Base-by-base conservation (phyloP, 2,113 vertebrate genomes). In the Brachypodius melanocephalos region DNA sequence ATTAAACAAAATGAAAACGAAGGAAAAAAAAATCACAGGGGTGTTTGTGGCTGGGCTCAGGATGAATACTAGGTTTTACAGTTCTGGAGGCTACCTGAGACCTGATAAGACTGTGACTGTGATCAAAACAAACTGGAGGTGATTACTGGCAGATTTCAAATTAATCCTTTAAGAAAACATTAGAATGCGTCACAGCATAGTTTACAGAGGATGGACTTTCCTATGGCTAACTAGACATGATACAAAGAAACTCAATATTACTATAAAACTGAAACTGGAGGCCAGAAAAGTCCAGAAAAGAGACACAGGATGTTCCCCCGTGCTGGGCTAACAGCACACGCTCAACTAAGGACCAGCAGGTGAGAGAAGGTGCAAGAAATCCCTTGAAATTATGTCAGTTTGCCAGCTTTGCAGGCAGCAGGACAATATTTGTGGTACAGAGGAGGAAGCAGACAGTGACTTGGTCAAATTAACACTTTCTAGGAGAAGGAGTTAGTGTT, bases 101-200 rank as follows among this genome's bases (percentile, higher is more conserved):
- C 63, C 71, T 75, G 67, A 43, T 95, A 91, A 94, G 85, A 54
- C 85, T 80, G 57, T 91, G 81, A 68, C 54, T 91, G 78, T 88
- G 95, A 89, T 94, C 88, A 94, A 95, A 95, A 94, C 66, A 93
- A 82, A 71, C 78, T 77, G 71, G 46, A 88, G 63, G 88, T 95
- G 82, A 96, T 95, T 96, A 96, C 88, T 73, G 66, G 38, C 58
- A 94, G 88, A 90, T 93, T 94, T 93, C 46, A 89, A 90, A 90
- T 83, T 90, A 96, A 96, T 91, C 94, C 82, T 94, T 90, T 94
- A 95, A 93, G 92, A 90, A 95, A 95, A 94, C 75, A 91, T 93
- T 91, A 91, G 58, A 88, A 94, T 93, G 92, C 88, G 85, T 73
- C 78, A 58, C 82, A 85, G 29, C 55, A 82, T 75, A 91, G 58